Conservation (phyloP, 2,888 invertebrate species). For the Lordiphosa andalusiaca region DNA sequence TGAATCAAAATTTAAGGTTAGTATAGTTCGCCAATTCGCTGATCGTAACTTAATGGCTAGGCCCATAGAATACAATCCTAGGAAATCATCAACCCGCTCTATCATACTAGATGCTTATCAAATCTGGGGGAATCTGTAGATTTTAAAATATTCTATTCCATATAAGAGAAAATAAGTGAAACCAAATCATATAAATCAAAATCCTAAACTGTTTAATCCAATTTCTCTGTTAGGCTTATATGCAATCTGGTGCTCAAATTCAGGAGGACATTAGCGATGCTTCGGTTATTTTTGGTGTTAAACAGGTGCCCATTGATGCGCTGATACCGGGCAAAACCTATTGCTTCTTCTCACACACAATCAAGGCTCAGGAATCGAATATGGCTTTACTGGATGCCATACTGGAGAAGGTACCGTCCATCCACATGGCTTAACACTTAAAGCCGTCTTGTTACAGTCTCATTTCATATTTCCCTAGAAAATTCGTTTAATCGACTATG, state of each 20-base stretch:
- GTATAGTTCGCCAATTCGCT: too few relatives aligned
- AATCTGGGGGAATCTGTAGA: too few relatives aligned
- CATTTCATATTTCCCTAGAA: slow-evolving; percentile 81
- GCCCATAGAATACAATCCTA: too few relatives aligned
- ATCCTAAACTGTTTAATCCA: too few relatives aligned
- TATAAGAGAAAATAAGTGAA: too few relatives aligned
- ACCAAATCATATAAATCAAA: too few relatives aligned
- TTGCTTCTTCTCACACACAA: slow-evolving; percentile 99
- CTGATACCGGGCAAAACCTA: slow-evolving; percentile 98
- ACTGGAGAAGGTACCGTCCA: slow-evolving; percentile 86
- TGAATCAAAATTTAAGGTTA: too few relatives aligned
- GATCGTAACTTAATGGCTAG: too few relatives aligned
- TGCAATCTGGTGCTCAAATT: slow-evolving; percentile 94
- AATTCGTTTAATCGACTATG: slow-evolving; percentile 97
- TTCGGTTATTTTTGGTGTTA: slow-evolving; percentile 97
- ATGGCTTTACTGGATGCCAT: slow-evolving; percentile 98
- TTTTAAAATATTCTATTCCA: too few relatives aligned
- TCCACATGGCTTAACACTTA: slow-evolving; percentile 11
- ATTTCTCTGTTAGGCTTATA: slow-evolving; percentile 85
- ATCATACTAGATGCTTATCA: too few relatives aligned
- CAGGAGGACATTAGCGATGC: slow-evolving; percentile 98
- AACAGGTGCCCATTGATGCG: slow-evolving; percentile 90
- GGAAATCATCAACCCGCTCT: too few relatives aligned
- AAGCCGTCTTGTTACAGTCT: background rate
- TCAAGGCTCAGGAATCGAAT: slow-evolving; percentile 98